phyloP scores from a whole-genome alignment of 2,113 vertebrate genomes.

The Dicaeum eximium region DNA sequence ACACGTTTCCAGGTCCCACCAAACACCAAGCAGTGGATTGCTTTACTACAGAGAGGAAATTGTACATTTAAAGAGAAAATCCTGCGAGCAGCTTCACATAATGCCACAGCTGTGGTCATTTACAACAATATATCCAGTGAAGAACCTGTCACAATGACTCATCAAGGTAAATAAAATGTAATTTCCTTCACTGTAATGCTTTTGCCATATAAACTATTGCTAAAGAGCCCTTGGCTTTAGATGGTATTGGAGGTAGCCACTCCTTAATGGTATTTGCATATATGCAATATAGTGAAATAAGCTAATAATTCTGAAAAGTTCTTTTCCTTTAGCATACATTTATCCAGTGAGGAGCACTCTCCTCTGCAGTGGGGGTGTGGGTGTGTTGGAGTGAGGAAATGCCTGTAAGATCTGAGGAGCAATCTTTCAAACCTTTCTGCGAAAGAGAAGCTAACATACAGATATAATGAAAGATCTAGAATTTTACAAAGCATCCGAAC shows the following conservation, averaged over 20 bases:
- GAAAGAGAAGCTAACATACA: neutral
- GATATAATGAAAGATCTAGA: neutral
- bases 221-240: neutral
- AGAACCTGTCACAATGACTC: constrained; percentile 93
- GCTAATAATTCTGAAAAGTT: neutral
- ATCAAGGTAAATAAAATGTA: constrained; percentile 82
- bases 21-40: constrained; percentile 91
- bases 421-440: neutral
- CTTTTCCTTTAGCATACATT: neutral
- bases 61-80: constrained; percentile 98
- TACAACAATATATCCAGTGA: constrained; percentile 94
- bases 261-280: neutral
- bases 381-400: neutral
- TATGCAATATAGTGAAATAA: neutral
- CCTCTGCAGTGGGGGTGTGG: neutral
- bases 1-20: constrained; percentile 90
- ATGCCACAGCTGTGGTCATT: constrained; percentile 93
- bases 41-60: constrained; percentile 92
- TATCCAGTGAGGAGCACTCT: neutral
- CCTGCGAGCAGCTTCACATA: constrained; percentile 86
- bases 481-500: neutral
- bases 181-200: neutral
- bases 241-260: neutral
- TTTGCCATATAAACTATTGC: neutral
- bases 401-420: neutral